Evolutionary conservation across 2,797 vertebrate species (phyloP), one percentile per base, ranked within the genome.

Genomic region (Lemur catta): DNA sequence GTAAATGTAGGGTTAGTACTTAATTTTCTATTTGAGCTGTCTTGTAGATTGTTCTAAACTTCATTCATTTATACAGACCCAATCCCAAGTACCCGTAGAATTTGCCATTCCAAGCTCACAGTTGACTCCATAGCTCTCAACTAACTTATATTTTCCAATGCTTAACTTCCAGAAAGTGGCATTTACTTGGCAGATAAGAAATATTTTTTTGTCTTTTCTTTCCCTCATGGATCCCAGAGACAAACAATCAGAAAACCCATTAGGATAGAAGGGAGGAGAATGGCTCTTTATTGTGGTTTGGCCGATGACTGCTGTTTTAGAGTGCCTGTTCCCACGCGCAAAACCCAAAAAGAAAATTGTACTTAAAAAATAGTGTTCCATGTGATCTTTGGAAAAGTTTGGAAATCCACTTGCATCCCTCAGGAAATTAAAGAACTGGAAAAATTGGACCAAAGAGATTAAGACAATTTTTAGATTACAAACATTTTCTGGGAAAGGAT

Each of bases 401-500:
- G 91, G 38, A 97, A 97, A 95, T 92, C 12, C 1, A 88, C 81
- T 92, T 63, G 3, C 55, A 33, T 89, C 87, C 69, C 26, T 24
- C 86, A 57, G 48, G 91, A 98, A 98, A 97, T 96, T 96, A 97
- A 97, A 96, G 91, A 81, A 38, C 46, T 93, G 84, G 63, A 91
- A 96, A 98, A 98, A 96, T 43, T 91, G 6, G 3, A 72, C 33
- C n/a, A 96, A 96, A 96, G n/a, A 95, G 74, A 93, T 91, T 96
- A 96, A 95, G 96, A 93, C 4, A 50, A 59, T 85, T 97, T 97
- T 97, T 97, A 97, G 95, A 91, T 98, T 97, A 93, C 52, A 96
- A 96, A 91, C 63, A 96, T 15, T 97, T 98, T 97, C 92, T 96
- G 92, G 96, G 97, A 97, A 97, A 93, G 91, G 87, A 95, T 96